Conservation (phyloP, 2,113 vertebrate species). For the Nothoprocta pentlandii region DNA sequence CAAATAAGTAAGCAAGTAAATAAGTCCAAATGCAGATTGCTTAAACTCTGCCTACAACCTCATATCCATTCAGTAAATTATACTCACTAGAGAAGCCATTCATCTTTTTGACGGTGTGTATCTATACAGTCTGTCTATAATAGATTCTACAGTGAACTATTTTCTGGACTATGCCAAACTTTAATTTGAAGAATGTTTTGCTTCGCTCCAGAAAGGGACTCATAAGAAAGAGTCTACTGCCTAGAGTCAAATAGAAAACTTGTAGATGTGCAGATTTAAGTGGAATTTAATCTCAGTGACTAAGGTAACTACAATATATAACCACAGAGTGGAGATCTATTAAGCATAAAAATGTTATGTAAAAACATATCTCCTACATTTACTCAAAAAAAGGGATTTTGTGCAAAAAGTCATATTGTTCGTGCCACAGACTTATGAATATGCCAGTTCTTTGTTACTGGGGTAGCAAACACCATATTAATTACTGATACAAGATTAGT, state of each 20-base stretch:
- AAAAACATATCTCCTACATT: neutral
- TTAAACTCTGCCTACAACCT: neutral
- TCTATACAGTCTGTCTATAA: neutral
- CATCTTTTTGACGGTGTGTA: neutral
- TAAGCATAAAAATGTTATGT: neutral
- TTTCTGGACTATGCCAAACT: neutral
- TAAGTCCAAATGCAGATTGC: rapidly evolving
- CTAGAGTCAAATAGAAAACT: neutral
- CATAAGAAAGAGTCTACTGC: neutral
- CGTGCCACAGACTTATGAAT: neutral
- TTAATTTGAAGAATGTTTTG: neutral
- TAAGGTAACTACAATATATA: neutral
- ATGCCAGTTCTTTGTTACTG: rapidly evolving
- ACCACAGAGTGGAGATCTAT: neutral
- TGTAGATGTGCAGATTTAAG: neutral
- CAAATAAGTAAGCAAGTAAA: neutral
- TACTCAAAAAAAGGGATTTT: neutral
- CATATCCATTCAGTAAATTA: neutral
- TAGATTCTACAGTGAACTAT: neutral
- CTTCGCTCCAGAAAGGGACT: neutral
- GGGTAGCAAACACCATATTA: neutral
- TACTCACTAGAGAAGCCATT: neutral
- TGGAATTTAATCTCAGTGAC: neutral
- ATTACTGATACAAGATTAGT: neutral
- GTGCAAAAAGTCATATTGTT: neutral